These are phyloP conservation scores for Penelope pileata DNA, from an alignment of 2,113 vertebrate genomes.

Conservation along the genomic window DNA sequence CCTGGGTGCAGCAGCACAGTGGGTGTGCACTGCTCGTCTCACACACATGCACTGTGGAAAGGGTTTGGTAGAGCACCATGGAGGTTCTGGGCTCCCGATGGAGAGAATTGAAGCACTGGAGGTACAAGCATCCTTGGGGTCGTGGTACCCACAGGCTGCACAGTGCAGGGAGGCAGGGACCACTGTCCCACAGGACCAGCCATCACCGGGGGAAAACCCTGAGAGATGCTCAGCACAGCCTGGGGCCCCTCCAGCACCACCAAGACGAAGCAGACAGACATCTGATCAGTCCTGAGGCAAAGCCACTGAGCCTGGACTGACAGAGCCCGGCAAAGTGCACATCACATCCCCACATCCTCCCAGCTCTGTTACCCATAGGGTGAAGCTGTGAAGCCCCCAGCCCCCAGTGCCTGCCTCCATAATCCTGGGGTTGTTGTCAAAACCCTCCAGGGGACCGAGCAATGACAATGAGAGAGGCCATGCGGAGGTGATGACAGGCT, in stretches of 20 bases:
- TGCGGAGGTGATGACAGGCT: neutral
- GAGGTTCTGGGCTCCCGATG: neutral
- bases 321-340: neutral
- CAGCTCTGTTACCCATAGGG: neutral
- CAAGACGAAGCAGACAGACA: neutral
- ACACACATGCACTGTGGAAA: neutral
- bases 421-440: neutral
- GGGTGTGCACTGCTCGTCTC: neutral
- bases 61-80: neutral
- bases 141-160: neutral
- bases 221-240: neutral
- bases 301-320: neutral
- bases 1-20: neutral
- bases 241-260: neutral
- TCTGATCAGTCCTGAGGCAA: neutral
- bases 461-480: neutral
- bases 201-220: neutral
- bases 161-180: too few relatives aligned
- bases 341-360: rapidly evolving
- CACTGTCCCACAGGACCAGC: neutral
- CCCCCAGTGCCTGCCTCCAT: rapidly evolving
- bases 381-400: neutral
- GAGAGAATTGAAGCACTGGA: neutral
- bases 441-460: neutral
- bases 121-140: neutral